phyloP scores from a whole-genome alignment of 37 sponge, comb jelly and placozoan genomes.

The Cladorhizidae sp. region DNA sequence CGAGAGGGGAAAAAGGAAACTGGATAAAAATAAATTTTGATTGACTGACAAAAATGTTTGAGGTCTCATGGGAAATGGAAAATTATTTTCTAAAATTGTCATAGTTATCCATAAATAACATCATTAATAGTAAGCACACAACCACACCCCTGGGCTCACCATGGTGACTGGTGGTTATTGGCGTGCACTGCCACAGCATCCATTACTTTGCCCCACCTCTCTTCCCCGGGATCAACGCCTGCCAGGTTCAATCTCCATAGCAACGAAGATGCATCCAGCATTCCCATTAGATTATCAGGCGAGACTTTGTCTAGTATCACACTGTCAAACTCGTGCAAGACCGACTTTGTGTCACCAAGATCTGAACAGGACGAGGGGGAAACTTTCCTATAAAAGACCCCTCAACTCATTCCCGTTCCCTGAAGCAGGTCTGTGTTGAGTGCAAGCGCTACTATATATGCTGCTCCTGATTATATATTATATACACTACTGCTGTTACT shows the following conservation, averaged over 20 bases:
- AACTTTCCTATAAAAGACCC: not conserved
- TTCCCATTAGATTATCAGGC: slow-evolving; percentile 33
- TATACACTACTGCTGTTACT: too few species aligned
- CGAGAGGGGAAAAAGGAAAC: too few species aligned
- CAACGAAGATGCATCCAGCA: slow-evolving; percentile 77
- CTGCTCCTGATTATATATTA: too few species aligned
- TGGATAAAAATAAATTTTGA: too few species aligned
- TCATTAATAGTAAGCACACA: too few species aligned
- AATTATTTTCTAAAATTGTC: too few species aligned
- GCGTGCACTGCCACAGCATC: slow-evolving; percentile 19
- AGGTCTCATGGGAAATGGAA: too few species aligned
- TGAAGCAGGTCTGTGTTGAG: too few species aligned
- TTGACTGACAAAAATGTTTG: too few species aligned
- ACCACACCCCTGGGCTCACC: slow-evolving; percentile 18
- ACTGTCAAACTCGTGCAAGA: slow-evolving; percentile 61
- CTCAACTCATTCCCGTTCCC: too few species aligned
- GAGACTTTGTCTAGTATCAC: slow-evolving; percentile 16
- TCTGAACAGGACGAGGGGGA: slow-evolving; percentile 16
- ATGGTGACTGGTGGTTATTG: slow-evolving; percentile 18
- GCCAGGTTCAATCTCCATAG: slow-evolving; percentile 76
- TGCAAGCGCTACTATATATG: too few species aligned
- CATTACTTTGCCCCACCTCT: slow-evolving; percentile 47
- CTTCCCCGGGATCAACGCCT: slow-evolving; percentile 55
- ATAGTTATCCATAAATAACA: too few species aligned
- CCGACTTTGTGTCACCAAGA: slow-evolving; percentile 30